phyloP scores from a whole-genome alignment of 2,113 vertebrate genomes.

The Aleadryas rufinucha region DNA sequence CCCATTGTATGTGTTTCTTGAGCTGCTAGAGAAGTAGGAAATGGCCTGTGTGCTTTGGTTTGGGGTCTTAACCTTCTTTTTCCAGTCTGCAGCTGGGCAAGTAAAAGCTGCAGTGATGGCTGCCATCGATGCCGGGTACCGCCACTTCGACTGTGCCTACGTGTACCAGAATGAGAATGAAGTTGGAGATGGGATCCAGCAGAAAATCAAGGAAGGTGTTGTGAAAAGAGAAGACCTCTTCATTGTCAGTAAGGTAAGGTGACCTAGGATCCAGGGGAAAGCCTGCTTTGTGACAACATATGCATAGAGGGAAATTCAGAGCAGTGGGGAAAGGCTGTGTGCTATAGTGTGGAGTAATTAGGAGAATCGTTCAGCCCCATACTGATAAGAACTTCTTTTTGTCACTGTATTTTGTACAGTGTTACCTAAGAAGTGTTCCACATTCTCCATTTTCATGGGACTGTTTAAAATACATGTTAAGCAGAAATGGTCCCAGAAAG shows the following conservation, averaged over 20 bases:
- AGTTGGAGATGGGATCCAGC: constrained; percentile 78
- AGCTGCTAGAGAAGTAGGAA: not conserved
- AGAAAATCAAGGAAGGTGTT: constrained; percentile 76
- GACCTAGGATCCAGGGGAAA: not conserved
- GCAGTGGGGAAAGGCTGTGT: not conserved
- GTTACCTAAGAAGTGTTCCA: not conserved
- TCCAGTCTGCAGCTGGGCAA: constrained; percentile 77
- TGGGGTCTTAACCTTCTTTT: not conserved
- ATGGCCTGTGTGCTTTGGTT: not conserved
- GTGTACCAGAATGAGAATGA: constrained; percentile 85
- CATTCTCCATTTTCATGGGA: not conserved
- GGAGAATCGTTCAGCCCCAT: not conserved
- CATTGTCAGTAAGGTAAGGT: constrained; percentile 85
- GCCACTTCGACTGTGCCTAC: constrained; percentile 83
- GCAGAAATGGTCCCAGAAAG: not conserved
- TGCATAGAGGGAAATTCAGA: not conserved
- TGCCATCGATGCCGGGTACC: constrained; percentile 82
- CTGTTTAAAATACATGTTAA: not conserved
- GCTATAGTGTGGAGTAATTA: not conserved
- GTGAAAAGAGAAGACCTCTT: constrained; percentile 88
- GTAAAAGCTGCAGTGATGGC: constrained; percentile 74
- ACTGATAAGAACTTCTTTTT: not conserved
- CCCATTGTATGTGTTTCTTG: not conserved
- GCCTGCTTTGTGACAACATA: not conserved
- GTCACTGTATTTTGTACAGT: not conserved